Evolutionary conservation across 1,140 invertebrate species (phyloP).

Genomic region (Mesaphorura yosii): DNA sequence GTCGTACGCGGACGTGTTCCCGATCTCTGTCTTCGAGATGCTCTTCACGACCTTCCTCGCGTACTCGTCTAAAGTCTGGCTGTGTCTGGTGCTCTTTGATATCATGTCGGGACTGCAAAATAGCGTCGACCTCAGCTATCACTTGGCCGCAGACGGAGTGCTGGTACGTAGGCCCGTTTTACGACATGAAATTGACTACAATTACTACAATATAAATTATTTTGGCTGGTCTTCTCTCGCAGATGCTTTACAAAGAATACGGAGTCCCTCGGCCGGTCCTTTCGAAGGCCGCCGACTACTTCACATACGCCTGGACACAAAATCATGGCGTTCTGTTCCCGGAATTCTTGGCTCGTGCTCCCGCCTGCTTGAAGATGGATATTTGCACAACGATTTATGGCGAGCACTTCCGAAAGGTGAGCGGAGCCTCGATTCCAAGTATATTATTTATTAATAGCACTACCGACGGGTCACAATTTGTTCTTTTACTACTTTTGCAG

Average conservation of each 20-base stretch:
- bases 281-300: not conserved
- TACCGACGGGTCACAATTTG: not conserved
- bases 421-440: not conserved
- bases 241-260: conserved; percentile 12
- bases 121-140: conserved; percentile 3
- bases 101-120: conserved; percentile 9
- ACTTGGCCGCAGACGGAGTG: conserved; percentile 10
- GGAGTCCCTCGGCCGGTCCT: not conserved
- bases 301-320: conserved; percentile 10
- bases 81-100: conserved; percentile 8
- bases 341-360: conserved; percentile 6
- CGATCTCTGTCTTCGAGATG: conserved; percentile 8
- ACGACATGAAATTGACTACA: too few species aligned
- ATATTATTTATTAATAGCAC: not conserved
- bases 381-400: conserved; percentile 6
- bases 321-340: conserved; percentile 12
- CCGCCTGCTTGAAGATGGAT: conserved; percentile 3
- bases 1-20: conserved; percentile 8
- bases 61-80: conserved; percentile 10
- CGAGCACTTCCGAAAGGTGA: conserved; percentile 2
- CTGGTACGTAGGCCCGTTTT: conserved; percentile 2
- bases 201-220: not conserved
- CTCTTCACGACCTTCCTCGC: conserved; percentile 5
- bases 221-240: not conserved
- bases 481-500: conserved; percentile 3